A percentile compares a stretch with the other conserved stretches of the same genome.
phyloP scores from a whole-genome alignment of 2,113 vertebrate genomes.

The Fregata magnificens region DNA sequence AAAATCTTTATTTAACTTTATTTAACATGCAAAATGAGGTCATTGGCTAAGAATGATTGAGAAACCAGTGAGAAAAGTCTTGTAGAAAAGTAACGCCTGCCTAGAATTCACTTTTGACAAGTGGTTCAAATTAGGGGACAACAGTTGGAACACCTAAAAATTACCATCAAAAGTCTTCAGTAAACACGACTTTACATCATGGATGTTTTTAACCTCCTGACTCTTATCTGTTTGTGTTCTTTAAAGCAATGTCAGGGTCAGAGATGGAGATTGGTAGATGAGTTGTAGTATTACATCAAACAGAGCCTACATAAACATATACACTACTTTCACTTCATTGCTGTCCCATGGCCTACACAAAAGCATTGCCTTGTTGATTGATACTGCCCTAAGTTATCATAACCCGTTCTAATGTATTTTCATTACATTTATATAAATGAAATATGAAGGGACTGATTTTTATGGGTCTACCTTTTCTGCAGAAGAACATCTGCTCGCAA shows the following conservation, averaged over 20 bases:
- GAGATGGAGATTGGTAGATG: not conserved
- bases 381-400: not conserved
- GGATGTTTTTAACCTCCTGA: constrained; percentile 3
- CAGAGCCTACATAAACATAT: not conserved
- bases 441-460: not conserved
- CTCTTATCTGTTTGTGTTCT: constrained; percentile 39
- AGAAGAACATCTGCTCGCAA: not conserved
- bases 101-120: not conserved
- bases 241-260: constrained; percentile 22
- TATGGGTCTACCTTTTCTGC: not conserved
- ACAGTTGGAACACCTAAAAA: not conserved
- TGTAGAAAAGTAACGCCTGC: not conserved
- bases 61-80: not conserved
- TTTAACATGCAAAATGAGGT: not conserved
- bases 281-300: constrained; percentile 52
- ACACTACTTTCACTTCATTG: not conserved
- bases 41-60: not conserved
- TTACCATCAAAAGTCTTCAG: not conserved
- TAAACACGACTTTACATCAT: constrained; percentile 9
- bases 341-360: not conserved
- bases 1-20: too few relatives aligned
- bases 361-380: not conserved
- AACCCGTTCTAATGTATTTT: not conserved
- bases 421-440: not conserved
- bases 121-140: not conserved